Base-by-base conservation (phyloP, 2,888 invertebrate genomes). In the Venustoraphidia nigricollis region DNA sequence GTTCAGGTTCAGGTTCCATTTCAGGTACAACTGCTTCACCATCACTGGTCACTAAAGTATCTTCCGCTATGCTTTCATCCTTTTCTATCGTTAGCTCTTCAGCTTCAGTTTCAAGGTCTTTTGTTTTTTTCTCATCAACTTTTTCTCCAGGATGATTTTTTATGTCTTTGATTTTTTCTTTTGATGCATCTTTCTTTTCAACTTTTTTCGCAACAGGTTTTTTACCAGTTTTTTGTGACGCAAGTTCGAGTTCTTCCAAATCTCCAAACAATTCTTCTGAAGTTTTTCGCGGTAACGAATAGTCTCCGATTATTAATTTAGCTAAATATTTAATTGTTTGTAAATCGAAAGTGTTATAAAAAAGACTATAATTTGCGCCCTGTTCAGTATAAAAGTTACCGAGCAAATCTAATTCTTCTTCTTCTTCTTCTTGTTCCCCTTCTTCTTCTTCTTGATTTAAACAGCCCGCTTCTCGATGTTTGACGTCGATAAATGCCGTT, bases 291-390 rank as follows among this genome's bases (percentile, higher is more conserved):
- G 64, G 63, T 11, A 67, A 47, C 2, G 59, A 54, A 49, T 59
- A 65, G 46, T 69, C 66, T 1, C 67, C 68, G 2, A 67, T 60
- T 8, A 68, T 61, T 42, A 69, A 53, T 53, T 65, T 64, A 1
- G 62, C 68, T 36, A 72, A 51, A 49, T 62, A 59, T 53, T 73
- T 72, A 37, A 80, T 55, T 2, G 75, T 69, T 1, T 70, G 63
- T 51, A 70, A 68, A 53, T 79, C 75, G 46, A 79, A 69, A 0
- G 62, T 55, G 53, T 72, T 69, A 57, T 76, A 79, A 55, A 74
- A 75, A 60, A 81, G 66, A 11, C 72, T 70, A 52, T 76, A 76
- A 56, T 75, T 75, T 41, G 77, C 66, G 9, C 76, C 76, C 55
- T 75, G 64, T 8, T 66, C 64, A 3, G 72, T 67, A 58, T 80